Percentiles rank a stretch among this genome's conserved stretches.
Conservation (phyloP, 2,113 vertebrate species). For the Australoheros scitulus region DNA sequence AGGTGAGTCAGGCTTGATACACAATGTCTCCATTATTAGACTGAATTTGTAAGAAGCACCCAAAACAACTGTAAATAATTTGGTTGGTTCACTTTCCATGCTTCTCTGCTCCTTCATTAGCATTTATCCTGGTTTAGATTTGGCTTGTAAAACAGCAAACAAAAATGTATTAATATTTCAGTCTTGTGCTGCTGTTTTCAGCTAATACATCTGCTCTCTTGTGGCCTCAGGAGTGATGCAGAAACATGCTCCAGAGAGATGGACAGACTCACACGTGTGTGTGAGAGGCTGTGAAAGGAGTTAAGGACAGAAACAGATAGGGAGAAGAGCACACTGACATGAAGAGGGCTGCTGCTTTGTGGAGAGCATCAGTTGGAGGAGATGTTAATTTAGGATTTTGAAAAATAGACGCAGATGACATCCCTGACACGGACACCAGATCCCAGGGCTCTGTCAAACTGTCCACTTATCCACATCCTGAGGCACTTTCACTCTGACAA, state of each 20-base stretch:
- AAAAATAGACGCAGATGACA: constrained; percentile 6
- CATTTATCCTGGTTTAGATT: not conserved
- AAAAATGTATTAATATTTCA: not conserved
- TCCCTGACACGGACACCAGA: not conserved
- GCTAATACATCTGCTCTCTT: constrained; percentile 1
- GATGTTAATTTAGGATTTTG: constrained; percentile 8
- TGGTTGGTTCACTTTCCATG: not conserved
- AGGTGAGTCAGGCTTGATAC: constrained; percentile 23
- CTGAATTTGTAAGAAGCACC: not conserved
- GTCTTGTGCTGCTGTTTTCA: not conserved
- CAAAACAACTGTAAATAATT: constrained; percentile 16
- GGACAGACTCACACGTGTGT: not conserved
- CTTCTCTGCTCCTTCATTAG: not conserved
- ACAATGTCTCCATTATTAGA: constrained; percentile 34
- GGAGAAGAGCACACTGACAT: not conserved
- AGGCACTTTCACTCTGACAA: constrained; percentile 33
- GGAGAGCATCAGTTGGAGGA: constrained; percentile 10
- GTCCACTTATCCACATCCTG: constrained; percentile 49
- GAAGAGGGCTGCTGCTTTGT: not conserved
- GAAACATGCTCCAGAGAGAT: constrained; percentile 15
- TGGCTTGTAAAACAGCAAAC: not conserved
- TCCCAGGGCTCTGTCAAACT: constrained; percentile 31
- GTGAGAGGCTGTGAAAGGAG: not conserved
- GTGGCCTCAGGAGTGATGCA: not conserved
- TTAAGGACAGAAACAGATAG: not conserved